Evolutionary conservation across 2,797 vertebrate genomes (phyloP), one percentile per base, ranked within the genome.

Genomic region (Agapornis canus): DNA sequence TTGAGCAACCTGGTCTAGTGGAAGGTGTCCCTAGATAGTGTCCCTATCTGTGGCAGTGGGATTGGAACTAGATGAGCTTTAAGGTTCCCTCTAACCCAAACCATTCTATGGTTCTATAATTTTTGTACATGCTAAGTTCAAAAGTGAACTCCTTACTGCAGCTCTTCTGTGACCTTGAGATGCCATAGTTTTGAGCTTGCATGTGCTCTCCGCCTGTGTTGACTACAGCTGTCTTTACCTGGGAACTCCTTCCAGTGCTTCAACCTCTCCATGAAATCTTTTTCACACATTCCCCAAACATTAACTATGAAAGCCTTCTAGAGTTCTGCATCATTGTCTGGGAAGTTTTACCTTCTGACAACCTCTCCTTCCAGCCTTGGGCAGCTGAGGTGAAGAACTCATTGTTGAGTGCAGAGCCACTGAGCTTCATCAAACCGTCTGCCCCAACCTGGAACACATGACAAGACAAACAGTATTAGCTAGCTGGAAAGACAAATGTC

Each of bases 381-480:
- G 99, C 99, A 37, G 99, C 99, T 16, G 99, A 99, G 17, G 99
- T 99, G 97, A 99, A 99, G 97, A 99, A 99, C 95, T 99, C 99
- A 15, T 99, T 99, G 98, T 99, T 99, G 97, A 99, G 98, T 5
- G 99, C 99, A 6, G 99, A 99, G 88, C 98, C 98, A 63, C 98
- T 99, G 94, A 99, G 98, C 97, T 98, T 99, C 98, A 99, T 98
- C 61, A 99, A 96, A 56, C 99, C 99, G 5, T 99, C 99, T 17
- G 98, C 94, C 92, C 98, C 99, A 20, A 98, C 98, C 99, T 99
- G 97, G 2, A 93, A 96, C 81, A 97, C 13, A 40, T 0, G 17
- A 49, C 56, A 70, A n/a, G 43, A 32, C 23, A 76, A 69, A 61
- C 1, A 29, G 17, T 2, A 3, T 48, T 19, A 59, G 21, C 18